Evolutionary conservation across 2,888 invertebrate genomes (phyloP).

Genomic region (Oligia strigilis): DNA sequence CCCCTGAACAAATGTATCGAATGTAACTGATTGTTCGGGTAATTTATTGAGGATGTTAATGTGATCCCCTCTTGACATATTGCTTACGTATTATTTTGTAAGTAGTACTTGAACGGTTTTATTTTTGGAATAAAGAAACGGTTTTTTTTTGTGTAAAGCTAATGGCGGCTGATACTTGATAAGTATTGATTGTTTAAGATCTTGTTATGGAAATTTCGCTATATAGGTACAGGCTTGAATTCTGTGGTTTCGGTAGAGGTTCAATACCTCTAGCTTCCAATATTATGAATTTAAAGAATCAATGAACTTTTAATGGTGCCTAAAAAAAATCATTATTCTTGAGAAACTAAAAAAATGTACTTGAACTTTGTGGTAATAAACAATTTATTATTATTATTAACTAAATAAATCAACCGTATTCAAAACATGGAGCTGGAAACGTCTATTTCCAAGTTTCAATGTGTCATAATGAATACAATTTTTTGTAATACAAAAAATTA

Average conservation of each 20-base stretch:
- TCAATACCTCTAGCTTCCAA: neutral
- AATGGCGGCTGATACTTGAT: neutral
- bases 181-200: neutral
- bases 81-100: constrained; percentile 36
- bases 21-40: constrained; percentile 51
- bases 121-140: constrained; percentile 7
- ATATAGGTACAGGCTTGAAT: neutral
- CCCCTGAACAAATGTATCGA: constrained; percentile 53
- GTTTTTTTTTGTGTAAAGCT: neutral
- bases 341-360: neutral
- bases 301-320: neutral
- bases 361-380: too few species aligned
- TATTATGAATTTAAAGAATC: neutral
- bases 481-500: too few species aligned
- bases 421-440: neutral
- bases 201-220: neutral
- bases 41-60: constrained; percentile 54
- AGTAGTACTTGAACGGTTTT: constrained; percentile 29
- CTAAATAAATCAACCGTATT: neutral
- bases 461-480: neutral
- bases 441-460: neutral
- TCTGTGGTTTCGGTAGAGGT: neutral
- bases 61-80: constrained; percentile 48
- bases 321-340: neutral
- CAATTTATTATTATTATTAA: too few species aligned